Base-by-base conservation (phyloP, 2,797 vertebrate genomes). In the Diplodus sargus region DNA sequence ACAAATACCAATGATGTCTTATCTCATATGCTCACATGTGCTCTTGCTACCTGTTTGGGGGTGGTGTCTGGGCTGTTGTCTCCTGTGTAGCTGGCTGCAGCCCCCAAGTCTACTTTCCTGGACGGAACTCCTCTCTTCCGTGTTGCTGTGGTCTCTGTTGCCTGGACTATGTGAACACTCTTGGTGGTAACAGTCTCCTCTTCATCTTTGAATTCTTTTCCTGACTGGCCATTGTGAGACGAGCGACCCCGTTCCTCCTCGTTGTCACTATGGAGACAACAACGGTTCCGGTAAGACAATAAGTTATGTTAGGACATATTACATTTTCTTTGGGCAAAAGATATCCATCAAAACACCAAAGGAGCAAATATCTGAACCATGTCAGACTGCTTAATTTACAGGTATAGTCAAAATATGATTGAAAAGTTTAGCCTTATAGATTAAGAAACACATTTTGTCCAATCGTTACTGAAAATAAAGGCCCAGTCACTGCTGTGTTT, bases 171-270 rank as follows among this genome's bases (percentile, higher is more conserved):
- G 57, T 97, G 96, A 83, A 98, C 95, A 70, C 97, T 97, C 95
- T 98, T 98, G 34, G 97, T 97, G 22, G 98, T 98, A 84, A 98
- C 97, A 0, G 96, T 98, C 84, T 99, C 97, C 79, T 99, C 97
- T 82, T 98, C 97, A 74, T 99, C 98, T 96, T 98, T 99, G 90
- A 98, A 99, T 85, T 98, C 97, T 81, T 95, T 96, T 84, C 95
- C 96, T 3, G 92, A 56, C 75, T 94, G 92, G 12, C 95, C 95
- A 84, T 97, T 96, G 87, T 96, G 95, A 10, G 95, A 93, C 22
- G 95, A 94, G 58, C 93, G 95, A 67, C 96, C 92, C 10, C 91
- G 73, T 7, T 96, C 95, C 76, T 96, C 98, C 69, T 99, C 98
- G 0, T 95, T 94, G 90, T 99, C 98, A 85, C 98, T 99, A 83